Evolutionary conservation across 2,888 invertebrate genomes (phyloP), one percentile per base, ranked within the genome.

Genomic region (Synanthedon vespiformis): DNA sequence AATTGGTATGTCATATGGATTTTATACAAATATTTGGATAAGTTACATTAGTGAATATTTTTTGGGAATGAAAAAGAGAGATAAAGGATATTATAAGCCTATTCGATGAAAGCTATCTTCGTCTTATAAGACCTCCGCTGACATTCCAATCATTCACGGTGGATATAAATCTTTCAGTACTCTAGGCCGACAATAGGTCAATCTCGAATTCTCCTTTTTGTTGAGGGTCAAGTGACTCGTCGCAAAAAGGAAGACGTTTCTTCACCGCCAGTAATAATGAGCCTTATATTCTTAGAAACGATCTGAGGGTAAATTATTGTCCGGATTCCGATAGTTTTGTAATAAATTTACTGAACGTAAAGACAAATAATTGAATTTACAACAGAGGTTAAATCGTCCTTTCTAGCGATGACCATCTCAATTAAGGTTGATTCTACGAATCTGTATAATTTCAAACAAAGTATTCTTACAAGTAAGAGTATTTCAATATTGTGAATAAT

Each of bases 141-240:
- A 44, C 68, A 72, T 71, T 65, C 69, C 72, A 65, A 71, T 74
- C 70, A 70, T 72, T 72, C 72, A 67, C 67, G 65, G 64, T 63
- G 71, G 63, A 69, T 68, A 80, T 81, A 75, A 80, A 81, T 81
- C 78, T 76, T 72, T 67, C 61, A 60, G 60, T 67, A 61, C 60
- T 59, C 60, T 58, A 64, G 63, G 63, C 67, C 72, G 71, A 74
- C 76, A 70, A 72, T 72, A 71, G 74, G 71, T 71, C 67, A 65
- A 64, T 61, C 63, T 63, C 59, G 64, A 62, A 61, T 59, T 70
- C 67, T 65, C 65, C 70, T 79, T 81, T 80, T 74, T 67, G 61
- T 54, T 58, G 60, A 57, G 68, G 75, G 73, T 77, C 76, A 76
- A 77, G 66, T 63, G 64, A 64, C 58, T 57, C 55, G 61, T 62